Conservation (phyloP, 2,797 vertebrate genomes). For the Taenioides sp. region DNA sequence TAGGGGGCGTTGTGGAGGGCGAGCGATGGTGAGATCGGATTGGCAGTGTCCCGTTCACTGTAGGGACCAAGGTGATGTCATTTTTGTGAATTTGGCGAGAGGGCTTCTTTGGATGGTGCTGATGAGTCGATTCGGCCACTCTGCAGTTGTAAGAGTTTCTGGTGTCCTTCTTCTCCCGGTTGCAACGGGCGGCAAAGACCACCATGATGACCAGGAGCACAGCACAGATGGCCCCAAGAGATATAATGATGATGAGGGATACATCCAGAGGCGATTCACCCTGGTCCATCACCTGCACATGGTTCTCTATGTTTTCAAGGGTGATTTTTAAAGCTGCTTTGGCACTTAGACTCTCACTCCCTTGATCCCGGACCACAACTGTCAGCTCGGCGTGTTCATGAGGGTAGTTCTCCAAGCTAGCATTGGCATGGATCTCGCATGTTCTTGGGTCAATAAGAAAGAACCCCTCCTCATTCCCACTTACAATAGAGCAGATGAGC, state of each 20-base stretch:
- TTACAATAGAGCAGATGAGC: slow-evolving; percentile 85
- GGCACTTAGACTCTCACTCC: slow-evolving; percentile 85
- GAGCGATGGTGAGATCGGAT: slow-evolving; percentile 92
- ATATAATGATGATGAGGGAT: slow-evolving; percentile 92
- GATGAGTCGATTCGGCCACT: slow-evolving; percentile 92
- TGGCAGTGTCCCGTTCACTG: slow-evolving; percentile 91
- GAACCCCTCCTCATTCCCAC: slow-evolving; percentile 87
- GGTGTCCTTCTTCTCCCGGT: slow-evolving; percentile 92
- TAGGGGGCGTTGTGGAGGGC: slow-evolving; percentile 86
- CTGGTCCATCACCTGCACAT: slow-evolving; percentile 79
- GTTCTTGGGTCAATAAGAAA: slow-evolving; percentile 89
- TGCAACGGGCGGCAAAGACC: slow-evolving; percentile 87
- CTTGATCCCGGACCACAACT: slow-evolving; percentile 89
- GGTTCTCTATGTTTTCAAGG: slow-evolving; percentile 82
- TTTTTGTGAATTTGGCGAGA: slow-evolving; percentile 96
- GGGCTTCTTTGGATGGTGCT: slow-evolving; percentile 92
- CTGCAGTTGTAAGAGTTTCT: slow-evolving; percentile 92
- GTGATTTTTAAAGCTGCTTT: slow-evolving; percentile 86
- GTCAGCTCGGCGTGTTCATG: slow-evolving; percentile 82
- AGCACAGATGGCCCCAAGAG: slow-evolving; percentile 85
- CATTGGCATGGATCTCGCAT: slow-evolving; percentile 91
- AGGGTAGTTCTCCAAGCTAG: slow-evolving; percentile 83
- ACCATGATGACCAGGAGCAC: slow-evolving; percentile 92
- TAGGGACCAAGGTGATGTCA: slow-evolving; percentile 94
- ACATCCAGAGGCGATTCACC: slow-evolving; percentile 80